Evolutionary conservation across 2,797 vertebrate species (phyloP), one percentile per base, ranked within the genome.

Genomic region (Chanos chanos): DNA sequence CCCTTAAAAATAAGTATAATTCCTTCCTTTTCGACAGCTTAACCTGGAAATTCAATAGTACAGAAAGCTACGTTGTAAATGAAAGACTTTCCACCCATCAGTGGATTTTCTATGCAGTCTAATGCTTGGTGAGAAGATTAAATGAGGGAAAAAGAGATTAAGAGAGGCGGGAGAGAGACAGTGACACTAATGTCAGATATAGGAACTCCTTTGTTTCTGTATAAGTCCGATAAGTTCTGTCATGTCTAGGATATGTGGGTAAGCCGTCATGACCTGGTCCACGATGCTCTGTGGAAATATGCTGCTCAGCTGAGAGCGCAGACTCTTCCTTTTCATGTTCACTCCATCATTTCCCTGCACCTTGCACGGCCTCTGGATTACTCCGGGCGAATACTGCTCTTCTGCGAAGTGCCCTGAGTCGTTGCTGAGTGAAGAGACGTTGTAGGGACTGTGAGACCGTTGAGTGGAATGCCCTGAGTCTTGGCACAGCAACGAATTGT

Each of bases 261-360:
- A 77, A 19, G 70, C 50, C 0, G 77, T 66, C 85, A 86, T 82
- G 33, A 80, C 37, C 0, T 63, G 63, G 55, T 89, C 83, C 61
- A 89, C 83, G 0, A 51, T 69, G 0, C 16, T 33, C 0, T 76
- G 78, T 1, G 88, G 88, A 60, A 89, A 92, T 7, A 87, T 39
- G 0, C 81, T 75, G 68, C 83, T 82, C 9, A 91, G 85, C 37
- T 77, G 76, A 16, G 68, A 77, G 28, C 66, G 77, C 1, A 60
- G 4, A 4, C 41, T 62, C 1, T 37, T 70, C 53, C 72, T 83
- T 50, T n/a, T 77, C 34, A 78, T 76, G 3, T 24, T 55, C 30
- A 45, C 7, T 30, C 8, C 1, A 1, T 62, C 25, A 1, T 47
- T 49, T 45, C 47, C 2, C 13, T 12, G 37, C 5, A 21, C 4